Conservation (phyloP, 2,797 vertebrate genomes). For the Neosalanx taihuensis region DNA sequence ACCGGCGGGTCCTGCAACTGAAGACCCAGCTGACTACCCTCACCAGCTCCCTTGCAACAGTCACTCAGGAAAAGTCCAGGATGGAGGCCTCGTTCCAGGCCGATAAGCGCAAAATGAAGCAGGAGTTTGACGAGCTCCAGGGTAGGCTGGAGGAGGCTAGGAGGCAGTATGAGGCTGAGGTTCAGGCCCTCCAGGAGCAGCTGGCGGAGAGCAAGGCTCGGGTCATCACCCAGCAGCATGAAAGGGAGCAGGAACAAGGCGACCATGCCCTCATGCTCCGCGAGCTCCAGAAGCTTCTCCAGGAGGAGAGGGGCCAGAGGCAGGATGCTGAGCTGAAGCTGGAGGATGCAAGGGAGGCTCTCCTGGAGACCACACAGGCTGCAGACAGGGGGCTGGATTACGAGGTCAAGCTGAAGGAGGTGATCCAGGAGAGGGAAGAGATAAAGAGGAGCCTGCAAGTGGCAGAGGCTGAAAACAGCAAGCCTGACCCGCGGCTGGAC, state of each 20-base stretch:
- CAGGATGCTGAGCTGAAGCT: conserved; percentile 81
- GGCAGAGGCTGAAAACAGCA: conserved; percentile 65
- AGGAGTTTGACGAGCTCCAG: conserved; percentile 81
- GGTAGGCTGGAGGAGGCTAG: conserved; percentile 61
- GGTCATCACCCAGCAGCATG: conserved; percentile 86
- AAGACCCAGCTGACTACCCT: conserved; percentile 85
- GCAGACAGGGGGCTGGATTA: conserved; percentile 69
- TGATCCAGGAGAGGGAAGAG: conserved; percentile 74
- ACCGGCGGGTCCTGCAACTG: conserved; percentile 76
- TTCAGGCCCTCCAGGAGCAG: conserved; percentile 74
- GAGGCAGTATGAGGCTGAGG: conserved; percentile 65
- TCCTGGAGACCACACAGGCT: conserved; percentile 60
- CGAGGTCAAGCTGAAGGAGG: conserved; percentile 70
- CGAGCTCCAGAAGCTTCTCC: conserved; percentile 88
- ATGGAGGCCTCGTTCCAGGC: conserved; percentile 94
- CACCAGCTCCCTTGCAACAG: conserved; percentile 84
- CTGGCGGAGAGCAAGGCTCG: conserved; percentile 84
- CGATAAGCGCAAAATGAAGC: conserved; percentile 86
- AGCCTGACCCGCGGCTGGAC: conserved; percentile 75
- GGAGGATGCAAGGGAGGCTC: conserved; percentile 72
- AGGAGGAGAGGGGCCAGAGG: conserved; percentile 79
- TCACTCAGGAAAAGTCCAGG: conserved; percentile 91
- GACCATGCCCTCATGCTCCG: conserved; percentile 88
- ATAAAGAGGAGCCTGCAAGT: conserved; percentile 71
- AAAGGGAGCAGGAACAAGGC: conserved; percentile 84